Conservation (phyloP, 2,888 invertebrate species). For the Microchrysa polita region DNA sequence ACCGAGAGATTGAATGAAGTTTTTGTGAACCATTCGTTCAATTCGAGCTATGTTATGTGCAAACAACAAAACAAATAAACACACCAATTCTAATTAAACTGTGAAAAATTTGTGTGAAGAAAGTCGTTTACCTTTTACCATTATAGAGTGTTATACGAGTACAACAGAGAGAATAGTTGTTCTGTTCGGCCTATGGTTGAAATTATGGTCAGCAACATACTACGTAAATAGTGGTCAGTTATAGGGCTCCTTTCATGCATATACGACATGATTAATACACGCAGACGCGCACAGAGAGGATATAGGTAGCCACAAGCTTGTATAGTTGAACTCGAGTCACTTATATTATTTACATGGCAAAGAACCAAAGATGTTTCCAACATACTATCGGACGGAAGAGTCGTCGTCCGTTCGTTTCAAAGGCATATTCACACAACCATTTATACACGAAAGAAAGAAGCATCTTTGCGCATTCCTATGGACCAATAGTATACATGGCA, state of each 20-base stretch:
- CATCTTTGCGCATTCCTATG: slow-evolving; percentile 33
- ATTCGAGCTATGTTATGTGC: neutral
- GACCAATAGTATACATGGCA: slow-evolving; percentile 8
- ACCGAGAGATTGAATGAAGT: too few species aligned
- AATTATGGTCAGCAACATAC: neutral
- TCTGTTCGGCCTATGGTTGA: too few species aligned
- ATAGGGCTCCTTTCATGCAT: too few species aligned
- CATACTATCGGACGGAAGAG: too few species aligned
- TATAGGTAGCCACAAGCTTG: neutral
- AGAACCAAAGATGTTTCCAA: too few species aligned
- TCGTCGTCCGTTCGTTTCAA: too few species aligned
- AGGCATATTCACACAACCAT: too few species aligned
- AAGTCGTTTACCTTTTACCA: slow-evolving; percentile 43
- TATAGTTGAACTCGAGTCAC: neutral
- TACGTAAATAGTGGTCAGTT: neutral
- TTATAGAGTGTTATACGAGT: too few species aligned
- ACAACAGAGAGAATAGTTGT: too few species aligned
- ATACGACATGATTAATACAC: slow-evolving; percentile 1
- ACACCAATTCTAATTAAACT: slow-evolving; percentile 40
- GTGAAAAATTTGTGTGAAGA: slow-evolving; percentile 44
- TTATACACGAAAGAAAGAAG: slow-evolving; percentile 10
- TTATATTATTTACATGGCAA: too few species aligned
- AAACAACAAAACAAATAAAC: slow-evolving; percentile 27
- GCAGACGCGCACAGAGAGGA: neutral
- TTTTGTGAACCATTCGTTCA: too few species aligned